Evolutionary conservation across 1,140 invertebrate genomes (phyloP).

Genomic region (Pseudomyrmex concolor): DNA sequence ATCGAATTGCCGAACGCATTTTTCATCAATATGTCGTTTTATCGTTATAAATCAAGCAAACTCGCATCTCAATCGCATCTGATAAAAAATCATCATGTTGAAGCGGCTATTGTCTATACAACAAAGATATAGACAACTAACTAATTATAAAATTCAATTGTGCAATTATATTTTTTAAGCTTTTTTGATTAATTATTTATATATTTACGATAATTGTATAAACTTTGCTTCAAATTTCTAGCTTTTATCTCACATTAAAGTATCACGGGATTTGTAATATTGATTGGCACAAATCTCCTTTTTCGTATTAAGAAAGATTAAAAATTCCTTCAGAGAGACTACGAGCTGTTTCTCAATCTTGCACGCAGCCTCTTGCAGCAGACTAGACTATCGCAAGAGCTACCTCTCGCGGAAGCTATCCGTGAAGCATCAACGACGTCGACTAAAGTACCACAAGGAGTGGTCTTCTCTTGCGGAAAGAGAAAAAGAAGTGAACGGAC

Average conservation of each 20-base stretch:
- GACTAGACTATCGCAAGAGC: conserved; percentile 53
- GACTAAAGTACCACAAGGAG: conserved; percentile 47
- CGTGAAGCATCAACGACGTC: conserved; percentile 51
- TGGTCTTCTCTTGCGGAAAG: neutral
- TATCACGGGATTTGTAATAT: neutral
- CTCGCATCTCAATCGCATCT: conserved; percentile 6
- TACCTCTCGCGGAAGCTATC: conserved; percentile 69
- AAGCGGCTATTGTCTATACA: neutral
- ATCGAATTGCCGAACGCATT: conserved; percentile 62
- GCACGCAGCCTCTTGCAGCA: conserved; percentile 38
- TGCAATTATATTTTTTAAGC: neutral
- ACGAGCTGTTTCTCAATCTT: conserved; percentile 35
- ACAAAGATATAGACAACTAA: no score
- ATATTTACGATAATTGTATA: neutral
- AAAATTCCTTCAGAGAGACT: conserved; percentile 59
- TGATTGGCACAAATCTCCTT: neutral
- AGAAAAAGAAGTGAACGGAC: conserved; percentile 21
- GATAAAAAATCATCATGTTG: conserved; percentile 10
- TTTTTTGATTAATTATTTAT: neutral
- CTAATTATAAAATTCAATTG: neutral
- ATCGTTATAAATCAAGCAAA: conserved; percentile 31
- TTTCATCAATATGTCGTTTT: conserved; percentile 18
- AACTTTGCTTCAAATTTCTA: conserved; percentile 1
- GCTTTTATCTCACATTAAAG: conserved; percentile 13
- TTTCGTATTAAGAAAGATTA: conserved; percentile 33